phyloP scores from a whole-genome alignment of 1,140 invertebrate genomes.

The Daktulosphaira vitifoliae region DNA sequence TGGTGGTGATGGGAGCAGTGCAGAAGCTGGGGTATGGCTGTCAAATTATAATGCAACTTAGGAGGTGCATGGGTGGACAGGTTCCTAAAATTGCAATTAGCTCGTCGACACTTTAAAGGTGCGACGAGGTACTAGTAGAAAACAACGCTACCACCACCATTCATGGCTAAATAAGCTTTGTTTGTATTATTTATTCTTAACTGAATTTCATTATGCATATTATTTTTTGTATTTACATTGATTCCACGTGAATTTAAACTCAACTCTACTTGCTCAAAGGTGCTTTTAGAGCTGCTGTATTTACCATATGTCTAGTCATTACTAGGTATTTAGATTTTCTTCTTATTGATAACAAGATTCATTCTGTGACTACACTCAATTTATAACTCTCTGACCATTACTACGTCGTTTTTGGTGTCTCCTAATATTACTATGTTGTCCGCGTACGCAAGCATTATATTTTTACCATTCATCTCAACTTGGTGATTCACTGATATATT shows the following conservation, averaged over 20 bases:
- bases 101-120: too few species aligned
- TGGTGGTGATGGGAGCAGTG: too few species aligned
- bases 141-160: too few species aligned
- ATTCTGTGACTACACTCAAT: constrained; percentile 32
- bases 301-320: not conserved
- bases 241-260: not conserved
- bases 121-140: too few species aligned
- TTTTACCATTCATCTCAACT: constrained; percentile 1
- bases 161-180: too few species aligned
- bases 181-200: too few species aligned
- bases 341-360: constrained; percentile 20
- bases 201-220: too few species aligned
- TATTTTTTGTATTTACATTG: not conserved
- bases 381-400: constrained; percentile 29
- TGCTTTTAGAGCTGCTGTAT: not conserved
- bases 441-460: constrained; percentile 35
- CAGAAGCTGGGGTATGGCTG: too few species aligned
- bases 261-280: not conserved
- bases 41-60: too few species aligned
- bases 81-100: too few species aligned
- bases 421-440: constrained; percentile 36
- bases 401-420: constrained; percentile 33
- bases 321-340: constrained; percentile 20
- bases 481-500: not conserved
- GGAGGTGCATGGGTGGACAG: too few species aligned